These are phyloP conservation scores for Melanotaenia nigrans DNA, from an alignment of 2,797 vertebrate genomes.

Conservation along the genomic window DNA sequence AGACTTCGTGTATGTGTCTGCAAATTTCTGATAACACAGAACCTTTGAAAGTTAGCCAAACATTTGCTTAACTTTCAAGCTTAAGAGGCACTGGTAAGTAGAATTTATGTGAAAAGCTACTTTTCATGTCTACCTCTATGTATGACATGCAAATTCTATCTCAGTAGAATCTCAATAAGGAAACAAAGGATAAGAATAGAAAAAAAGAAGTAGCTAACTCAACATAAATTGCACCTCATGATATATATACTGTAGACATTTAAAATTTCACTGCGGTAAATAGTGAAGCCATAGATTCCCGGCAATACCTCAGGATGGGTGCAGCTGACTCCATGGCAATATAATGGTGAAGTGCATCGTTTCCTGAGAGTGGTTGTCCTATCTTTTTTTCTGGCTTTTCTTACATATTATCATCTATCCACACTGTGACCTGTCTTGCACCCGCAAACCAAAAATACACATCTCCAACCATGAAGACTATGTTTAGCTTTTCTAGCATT, in stretches of 20 bases:
- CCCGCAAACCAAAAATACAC: slow-evolving; percentile 59
- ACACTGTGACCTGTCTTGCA: slow-evolving; percentile 44
- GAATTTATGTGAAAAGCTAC: neutral
- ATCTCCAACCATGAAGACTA: slow-evolving; percentile 47
- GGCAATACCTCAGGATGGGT: slow-evolving; percentile 39
- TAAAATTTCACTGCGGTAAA: slow-evolving; percentile 10
- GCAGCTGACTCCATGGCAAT: slow-evolving; percentile 41
- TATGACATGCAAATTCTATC: neutral
- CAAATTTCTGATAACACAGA: neutral
- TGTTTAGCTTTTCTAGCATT: slow-evolving; percentile 54
- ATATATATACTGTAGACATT: slow-evolving; percentile 6
- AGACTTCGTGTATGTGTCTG: neutral
- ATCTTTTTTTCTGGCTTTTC: slow-evolving; percentile 56
- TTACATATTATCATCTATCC: slow-evolving; percentile 62
- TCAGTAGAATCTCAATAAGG: neutral
- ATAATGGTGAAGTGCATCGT: slow-evolving; percentile 54
- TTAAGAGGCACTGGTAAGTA: neutral
- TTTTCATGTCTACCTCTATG: neutral
- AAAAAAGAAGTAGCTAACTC: slow-evolving; percentile 8
- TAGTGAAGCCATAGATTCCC: slow-evolving; percentile 15
- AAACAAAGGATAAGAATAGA: neutral
- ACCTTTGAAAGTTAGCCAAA: neutral
- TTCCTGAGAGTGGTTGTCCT: slow-evolving; percentile 41
- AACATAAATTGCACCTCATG: slow-evolving; percentile 11
- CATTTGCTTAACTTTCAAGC: neutral